Evolutionary conservation across 2,113 vertebrate genomes (phyloP), one percentile per base, ranked within the genome.

Genomic region (Falco punctatus): DNA sequence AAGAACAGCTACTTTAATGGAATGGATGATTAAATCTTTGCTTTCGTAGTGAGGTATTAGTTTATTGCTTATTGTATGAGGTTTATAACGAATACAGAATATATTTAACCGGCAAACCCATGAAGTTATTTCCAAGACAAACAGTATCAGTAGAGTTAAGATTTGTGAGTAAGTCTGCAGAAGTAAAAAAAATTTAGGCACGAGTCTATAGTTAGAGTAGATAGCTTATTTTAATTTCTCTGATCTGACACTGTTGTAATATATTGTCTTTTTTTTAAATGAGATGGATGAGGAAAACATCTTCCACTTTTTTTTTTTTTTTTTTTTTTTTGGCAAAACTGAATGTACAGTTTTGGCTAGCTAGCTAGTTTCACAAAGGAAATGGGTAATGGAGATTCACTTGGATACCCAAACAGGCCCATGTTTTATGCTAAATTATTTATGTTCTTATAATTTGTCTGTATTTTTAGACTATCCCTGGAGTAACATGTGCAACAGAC

Each of bases 401-500:
- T 62, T 75, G 52, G 40, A 32, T 88, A 71, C 26, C 19, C 22
- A 38, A 55, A 66, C 16, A 62, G 28, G 40, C 42, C n/a, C 17
- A 7, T 74, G 22, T 48, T 86, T 81, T 78, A 4, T 64, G 15
- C 30, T 54, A 23, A 74, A 67, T 84, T 10, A 44, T 66, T 38
- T 73, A 15, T 64, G 48, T 58, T 85, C 40, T 58, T 55, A 44
- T 33, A 35, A 35, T 91, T 90, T 91, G 26, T 71, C 58, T 71
- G 11, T 83, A 35, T 90, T 87, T 84, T 6, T 62, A 98, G 98
- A 93, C 98, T 85, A 97, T 99, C 72, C 98, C 99, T 91, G 99
- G 99, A 88, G 98, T 99, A 69, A 96, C 87, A 42, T 99, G 98
- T 86, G 95, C 97, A 94, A 98, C 98, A 8, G 98, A 99, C 73